Base-by-base conservation (phyloP, 2,797 vertebrate species). In the Lutra lutra region DNA sequence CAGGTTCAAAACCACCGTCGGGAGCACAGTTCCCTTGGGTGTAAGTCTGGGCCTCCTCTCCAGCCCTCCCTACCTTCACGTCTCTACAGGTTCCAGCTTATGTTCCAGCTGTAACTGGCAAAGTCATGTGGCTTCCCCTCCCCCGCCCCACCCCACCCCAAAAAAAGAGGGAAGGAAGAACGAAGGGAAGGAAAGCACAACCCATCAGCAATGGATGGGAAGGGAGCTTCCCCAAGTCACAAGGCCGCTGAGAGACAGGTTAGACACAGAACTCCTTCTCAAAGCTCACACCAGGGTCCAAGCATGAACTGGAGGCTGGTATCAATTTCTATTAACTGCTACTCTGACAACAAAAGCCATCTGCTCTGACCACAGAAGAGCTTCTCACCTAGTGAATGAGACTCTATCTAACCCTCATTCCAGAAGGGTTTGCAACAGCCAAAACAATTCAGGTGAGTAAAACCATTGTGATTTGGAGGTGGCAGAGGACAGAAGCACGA, bases 181-280 rank as follows among this genome's bases (percentile, higher is more conserved):
- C 18, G 2, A 25, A 70, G 32, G 18, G 35, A 35, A 75, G 27
- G 32, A 27, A 84, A 83, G 5, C 46, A 48, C 12, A 27, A 75
- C 6, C 92, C 58, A 15, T 56, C 14, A 92, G 27, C 35, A 77
- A 93, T 3, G 1, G 54, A 17, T 14, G 5, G 10, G 9, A 88
- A 86, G 23, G 43, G 32, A 62, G 8, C 17, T 78, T 75, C 46
- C 64, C 46, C 7, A 54, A 94, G 58, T 62, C 58, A 66, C 35
- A 77, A 48, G 87, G 66, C 23, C 46, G 35, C 20, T 56, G 77
- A 58, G 20, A 13, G 21, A 72, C 29, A 80, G 32, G 38, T 25
- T 72, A 89, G n/a, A 85, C 15, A 58, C 94, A 96, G 84, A 95
- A 54, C 38, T 83, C 27, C 40, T 10, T 48, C 85, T 54, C 54